Evolutionary conservation across 2,797 vertebrate species (phyloP).

Genomic region (Alfaro cultratus): DNA sequence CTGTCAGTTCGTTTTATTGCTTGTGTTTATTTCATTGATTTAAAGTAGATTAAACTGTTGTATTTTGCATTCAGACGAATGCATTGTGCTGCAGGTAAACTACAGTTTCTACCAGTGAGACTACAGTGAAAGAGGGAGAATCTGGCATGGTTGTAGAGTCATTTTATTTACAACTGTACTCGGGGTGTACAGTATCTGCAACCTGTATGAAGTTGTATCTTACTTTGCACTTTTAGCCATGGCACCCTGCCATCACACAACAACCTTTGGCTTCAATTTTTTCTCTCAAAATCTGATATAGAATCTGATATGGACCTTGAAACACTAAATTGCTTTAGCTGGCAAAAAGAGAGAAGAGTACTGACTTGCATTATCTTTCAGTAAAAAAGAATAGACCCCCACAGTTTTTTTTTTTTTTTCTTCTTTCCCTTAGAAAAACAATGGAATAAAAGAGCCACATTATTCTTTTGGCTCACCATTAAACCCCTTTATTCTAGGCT

Average conservation of each 20-base stretch:
- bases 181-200: constrained; percentile 7
- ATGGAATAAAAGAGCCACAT: constrained; percentile 9
- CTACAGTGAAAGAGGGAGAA: constrained; percentile 19
- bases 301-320: constrained; percentile 38
- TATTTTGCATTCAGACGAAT: constrained; percentile 3
- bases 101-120: constrained; percentile 22
- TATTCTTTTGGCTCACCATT: constrained; percentile 26
- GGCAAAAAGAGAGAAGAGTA: constrained; percentile 26
- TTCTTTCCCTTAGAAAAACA: neutral
- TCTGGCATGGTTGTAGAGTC: constrained; percentile 13
- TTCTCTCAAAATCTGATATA: constrained; percentile 42
- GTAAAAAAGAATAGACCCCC: constrained; percentile 5
- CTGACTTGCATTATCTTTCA: constrained; percentile 24
- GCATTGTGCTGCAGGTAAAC: constrained; percentile 9
- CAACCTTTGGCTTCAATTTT: constrained; percentile 33
- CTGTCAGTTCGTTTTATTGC: neutral
- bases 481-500: constrained; percentile 33
- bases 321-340: constrained; percentile 38
- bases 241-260: constrained; percentile 26
- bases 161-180: constrained; percentile 21
- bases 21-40: neutral
- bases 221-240: constrained; percentile 14
- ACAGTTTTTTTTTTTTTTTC: neutral
- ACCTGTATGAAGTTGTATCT: constrained; percentile 31
- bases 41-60: neutral